Percentiles rank a stretch among this genome's conserved stretches.
phyloP scores from a whole-genome alignment of 2,888 invertebrate species.

The Pammene fasciana region DNA sequence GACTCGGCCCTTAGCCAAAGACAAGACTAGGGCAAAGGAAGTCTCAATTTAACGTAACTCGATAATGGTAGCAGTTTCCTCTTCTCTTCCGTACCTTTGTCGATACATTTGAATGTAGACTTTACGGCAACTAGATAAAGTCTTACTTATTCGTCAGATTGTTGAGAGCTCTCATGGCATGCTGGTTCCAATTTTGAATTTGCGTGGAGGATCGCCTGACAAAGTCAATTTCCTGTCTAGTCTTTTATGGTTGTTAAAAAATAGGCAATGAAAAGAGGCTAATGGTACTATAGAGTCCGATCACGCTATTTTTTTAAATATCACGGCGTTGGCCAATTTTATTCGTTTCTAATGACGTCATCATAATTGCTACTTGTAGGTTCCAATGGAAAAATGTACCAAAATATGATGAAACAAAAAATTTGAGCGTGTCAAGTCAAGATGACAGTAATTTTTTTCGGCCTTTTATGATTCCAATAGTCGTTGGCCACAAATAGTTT shows the following conservation, averaged over 20 bases:
- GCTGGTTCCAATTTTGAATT: slow-evolving; percentile 45
- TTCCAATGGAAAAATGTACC: too few relatives aligned
- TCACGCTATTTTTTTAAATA: too few relatives aligned
- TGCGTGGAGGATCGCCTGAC: slow-evolving; percentile 45
- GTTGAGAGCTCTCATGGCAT: slow-evolving; percentile 23
- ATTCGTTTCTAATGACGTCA: too few relatives aligned
- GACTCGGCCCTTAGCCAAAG: slow-evolving; percentile 39
- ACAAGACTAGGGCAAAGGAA: slow-evolving; percentile 61
- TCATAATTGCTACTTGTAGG: too few relatives aligned
- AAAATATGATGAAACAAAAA: too few relatives aligned
- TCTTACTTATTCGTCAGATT: not conserved
- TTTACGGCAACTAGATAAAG: not conserved
- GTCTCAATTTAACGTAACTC: slow-evolving; percentile 67
- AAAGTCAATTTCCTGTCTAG: slow-evolving; percentile 32
- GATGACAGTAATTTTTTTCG: too few relatives aligned
- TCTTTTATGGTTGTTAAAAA: slow-evolving; percentile 2
- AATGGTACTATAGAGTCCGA: too few relatives aligned
- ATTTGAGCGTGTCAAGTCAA: too few relatives aligned
- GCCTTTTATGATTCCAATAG: too few relatives aligned
- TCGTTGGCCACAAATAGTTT: too few relatives aligned
- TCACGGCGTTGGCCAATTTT: too few relatives aligned
- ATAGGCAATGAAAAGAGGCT: not conserved
- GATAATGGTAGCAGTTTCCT: slow-evolving; percentile 56
- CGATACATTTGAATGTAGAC: not conserved
- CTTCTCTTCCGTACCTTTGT: slow-evolving; percentile 46